Conservation (phyloP, 2,797 vertebrate genomes). For the Pyrocephalus nanus region DNA sequence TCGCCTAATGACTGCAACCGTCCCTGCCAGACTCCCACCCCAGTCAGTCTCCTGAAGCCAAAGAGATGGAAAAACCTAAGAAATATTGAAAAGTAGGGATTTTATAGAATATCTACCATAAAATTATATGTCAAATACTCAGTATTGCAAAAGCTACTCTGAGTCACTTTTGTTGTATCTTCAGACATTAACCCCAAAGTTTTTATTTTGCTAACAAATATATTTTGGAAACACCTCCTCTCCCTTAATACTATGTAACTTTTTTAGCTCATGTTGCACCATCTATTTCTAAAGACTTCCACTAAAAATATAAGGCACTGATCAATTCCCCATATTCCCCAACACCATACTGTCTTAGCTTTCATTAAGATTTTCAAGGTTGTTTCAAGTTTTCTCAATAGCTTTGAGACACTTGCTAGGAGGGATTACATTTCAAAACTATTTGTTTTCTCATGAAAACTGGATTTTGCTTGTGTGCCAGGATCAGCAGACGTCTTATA, state of each 20-base stretch:
- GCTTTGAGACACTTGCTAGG: background rate
- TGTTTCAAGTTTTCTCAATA: background rate
- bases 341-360: background rate
- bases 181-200: background rate
- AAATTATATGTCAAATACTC: background rate
- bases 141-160: background rate
- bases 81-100: background rate
- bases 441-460: slow-evolving; percentile 41
- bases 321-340: background rate
- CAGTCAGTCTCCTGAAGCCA: background rate
- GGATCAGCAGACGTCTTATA: slow-evolving; percentile 38
- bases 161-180: background rate
- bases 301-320: background rate
- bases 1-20: background rate
- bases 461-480: slow-evolving; percentile 15
- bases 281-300: background rate
- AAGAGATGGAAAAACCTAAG: background rate
- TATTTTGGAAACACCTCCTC: background rate
- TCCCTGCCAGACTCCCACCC: background rate
- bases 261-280: background rate
- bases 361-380: background rate
- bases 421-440: slow-evolving; percentile 3
- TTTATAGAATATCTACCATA: background rate
- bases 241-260: background rate
- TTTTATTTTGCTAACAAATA: background rate